Conservation (phyloP, 2,113 vertebrate genomes). For the Siniperca chuatsi region DNA sequence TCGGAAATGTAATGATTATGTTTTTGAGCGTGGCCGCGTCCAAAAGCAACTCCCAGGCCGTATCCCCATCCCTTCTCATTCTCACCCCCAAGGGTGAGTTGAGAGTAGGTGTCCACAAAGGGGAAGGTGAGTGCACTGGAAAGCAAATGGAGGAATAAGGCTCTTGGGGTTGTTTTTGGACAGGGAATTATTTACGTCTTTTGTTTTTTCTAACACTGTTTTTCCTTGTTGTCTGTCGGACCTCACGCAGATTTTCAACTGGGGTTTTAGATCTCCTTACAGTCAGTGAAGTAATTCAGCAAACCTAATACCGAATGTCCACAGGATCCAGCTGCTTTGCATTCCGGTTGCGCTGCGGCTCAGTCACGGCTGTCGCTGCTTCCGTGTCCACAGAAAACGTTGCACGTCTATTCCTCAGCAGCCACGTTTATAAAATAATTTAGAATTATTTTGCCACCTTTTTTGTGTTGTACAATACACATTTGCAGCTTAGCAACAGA, state of each 20-base stretch:
- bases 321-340: conserved; percentile 15
- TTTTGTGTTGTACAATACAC: neutral
- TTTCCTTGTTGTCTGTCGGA: conserved; percentile 43
- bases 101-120: neutral
- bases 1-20: conserved; percentile 75
- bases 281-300: neutral
- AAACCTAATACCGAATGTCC: conserved; percentile 3
- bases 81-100: neutral
- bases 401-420: neutral
- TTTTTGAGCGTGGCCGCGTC: conserved; percentile 72
- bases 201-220: conserved; percentile 44
- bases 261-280: conserved; percentile 56
- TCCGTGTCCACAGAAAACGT: neutral
- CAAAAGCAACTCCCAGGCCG: conserved; percentile 71
- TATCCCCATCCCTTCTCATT: neutral
- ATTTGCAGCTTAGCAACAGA: neutral
- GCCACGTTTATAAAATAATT: neutral
- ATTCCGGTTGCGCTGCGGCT: neutral
- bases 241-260: conserved; percentile 32
- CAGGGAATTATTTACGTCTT: conserved; percentile 38
- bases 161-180: conserved; percentile 74
- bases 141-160: neutral
- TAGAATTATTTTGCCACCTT: neutral
- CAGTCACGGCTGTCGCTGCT: too few species aligned
- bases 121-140: conserved; percentile 33